Evolutionary conservation across 2,888 invertebrate species (phyloP), one percentile per base, ranked within the genome.

Genomic region (Abrostola triplasia): DNA sequence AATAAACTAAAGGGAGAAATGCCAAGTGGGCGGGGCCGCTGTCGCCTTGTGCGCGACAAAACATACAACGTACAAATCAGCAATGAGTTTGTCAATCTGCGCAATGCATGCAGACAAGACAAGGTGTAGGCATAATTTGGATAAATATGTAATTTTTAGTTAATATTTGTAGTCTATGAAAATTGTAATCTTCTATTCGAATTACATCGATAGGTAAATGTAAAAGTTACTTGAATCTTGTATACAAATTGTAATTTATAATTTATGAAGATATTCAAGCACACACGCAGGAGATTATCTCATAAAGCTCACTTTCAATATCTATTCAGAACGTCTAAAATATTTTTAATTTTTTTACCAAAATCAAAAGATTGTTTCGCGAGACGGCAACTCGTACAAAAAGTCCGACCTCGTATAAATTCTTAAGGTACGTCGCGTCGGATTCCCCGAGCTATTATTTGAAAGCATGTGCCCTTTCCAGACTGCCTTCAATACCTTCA

Each of bases 401-500:
- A 89, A 86, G 64, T 63, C 62, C 62, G 64, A 61, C 75, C 81
- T 84, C 80, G 77, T 84, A 84, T 80, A 87, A 87, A 86, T 85
- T 82, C 83, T 82, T 79, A 79, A 82, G 84, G 85, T 84, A 83
- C 80, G 83, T 77, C 80, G 84, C 80, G 80, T 88, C 82, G 83
- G 84, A 87, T 88, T 89, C 85, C 82, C 84, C 76, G 67, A 75
- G 82, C 86, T 84, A 86, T 89, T 89, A 87, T 89, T 87, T 81
- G 85, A 87, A 87, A 85, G 86, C 87, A 85, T 86, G 88, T 88
- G 88, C 89, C 89, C 87, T 87, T 88, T 88, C 74, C 80, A 83
- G 86, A 79, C 82, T 77, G 77, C 80, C 83, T 86, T 87, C 86
- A 90, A 89, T 88, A 81, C 83, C 81, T 77, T 87, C 83, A 87